phyloP scores from a whole-genome alignment of 2,797 vertebrate genomes.

The Pangasius djambal region DNA sequence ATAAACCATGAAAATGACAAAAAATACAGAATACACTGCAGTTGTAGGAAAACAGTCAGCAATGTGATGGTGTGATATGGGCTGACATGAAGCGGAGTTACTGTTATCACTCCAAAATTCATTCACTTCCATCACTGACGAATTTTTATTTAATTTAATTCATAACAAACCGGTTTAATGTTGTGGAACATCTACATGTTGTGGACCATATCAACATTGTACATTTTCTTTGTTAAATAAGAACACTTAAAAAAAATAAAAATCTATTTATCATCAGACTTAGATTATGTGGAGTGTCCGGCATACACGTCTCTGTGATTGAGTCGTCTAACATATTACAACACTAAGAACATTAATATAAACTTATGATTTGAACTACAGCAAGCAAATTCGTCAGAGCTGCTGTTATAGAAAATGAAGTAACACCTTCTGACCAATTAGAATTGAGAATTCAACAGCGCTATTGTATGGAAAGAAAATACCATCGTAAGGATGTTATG shows the following conservation, averaged over 20 bases:
- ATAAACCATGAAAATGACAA: neutral
- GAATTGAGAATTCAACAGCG: neutral
- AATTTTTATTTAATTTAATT: neutral
- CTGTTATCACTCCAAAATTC: neutral
- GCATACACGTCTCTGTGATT: neutral
- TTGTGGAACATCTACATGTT: too few relatives aligned
- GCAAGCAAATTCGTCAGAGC: neutral
- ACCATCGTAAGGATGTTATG: neutral
- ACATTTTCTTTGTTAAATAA: neutral
- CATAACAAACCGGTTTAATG: neutral
- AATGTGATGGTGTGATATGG: neutral
- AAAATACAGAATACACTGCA: neutral
- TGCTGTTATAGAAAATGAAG: neutral
- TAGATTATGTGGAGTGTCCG: too few relatives aligned
- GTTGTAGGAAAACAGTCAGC: neutral
- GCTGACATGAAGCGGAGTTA: neutral
- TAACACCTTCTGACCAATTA: neutral
- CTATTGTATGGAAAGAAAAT: neutral
- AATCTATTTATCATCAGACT: neutral
- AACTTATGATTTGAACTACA: neutral
- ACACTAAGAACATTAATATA: neutral
- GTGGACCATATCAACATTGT: neutral
- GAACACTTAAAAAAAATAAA: neutral
- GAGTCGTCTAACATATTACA: neutral
- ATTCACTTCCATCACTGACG: neutral